Conservation (phyloP, 1,140 invertebrate genomes). For the Rhagoletis zephyria region DNA sequence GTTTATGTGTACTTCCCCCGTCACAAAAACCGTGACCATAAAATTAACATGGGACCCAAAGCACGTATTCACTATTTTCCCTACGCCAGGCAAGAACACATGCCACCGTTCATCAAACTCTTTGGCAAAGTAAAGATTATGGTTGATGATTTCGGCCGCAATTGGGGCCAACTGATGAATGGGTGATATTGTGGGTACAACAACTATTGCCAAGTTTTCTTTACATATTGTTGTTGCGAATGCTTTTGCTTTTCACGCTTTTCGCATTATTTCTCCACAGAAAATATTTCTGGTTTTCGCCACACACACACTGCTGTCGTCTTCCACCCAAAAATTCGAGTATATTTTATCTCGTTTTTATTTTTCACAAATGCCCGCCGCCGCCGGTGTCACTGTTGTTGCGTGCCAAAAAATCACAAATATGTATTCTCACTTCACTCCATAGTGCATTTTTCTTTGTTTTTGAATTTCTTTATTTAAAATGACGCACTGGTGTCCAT, state of each 20-base stretch:
- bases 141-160: not conserved
- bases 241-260: constrained; percentile 14
- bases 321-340: not conserved
- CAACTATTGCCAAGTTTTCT: not conserved
- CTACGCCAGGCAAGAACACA: not conserved
- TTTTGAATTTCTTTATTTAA: constrained; percentile 23
- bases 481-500: not conserved
- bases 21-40: constrained; percentile 33
- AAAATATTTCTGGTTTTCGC: not conserved
- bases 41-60: not conserved
- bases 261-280: not conserved
- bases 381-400: constrained; percentile 37
- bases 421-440: constrained; percentile 10
- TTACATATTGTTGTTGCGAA: not conserved
- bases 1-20: not conserved
- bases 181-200: not conserved
- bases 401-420: constrained; percentile 43
- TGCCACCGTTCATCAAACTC: constrained; percentile 37
- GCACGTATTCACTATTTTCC: constrained; percentile 1
- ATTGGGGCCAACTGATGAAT: not conserved
- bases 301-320: not conserved
- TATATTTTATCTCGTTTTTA: not conserved
- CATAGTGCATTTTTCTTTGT: not conserved
- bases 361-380: not conserved
- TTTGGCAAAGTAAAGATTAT: not conserved